Evolutionary conservation across 2,113 vertebrate species (phyloP), one percentile per base, ranked within the genome.

Genomic region (Crypturellus undulatus): DNA sequence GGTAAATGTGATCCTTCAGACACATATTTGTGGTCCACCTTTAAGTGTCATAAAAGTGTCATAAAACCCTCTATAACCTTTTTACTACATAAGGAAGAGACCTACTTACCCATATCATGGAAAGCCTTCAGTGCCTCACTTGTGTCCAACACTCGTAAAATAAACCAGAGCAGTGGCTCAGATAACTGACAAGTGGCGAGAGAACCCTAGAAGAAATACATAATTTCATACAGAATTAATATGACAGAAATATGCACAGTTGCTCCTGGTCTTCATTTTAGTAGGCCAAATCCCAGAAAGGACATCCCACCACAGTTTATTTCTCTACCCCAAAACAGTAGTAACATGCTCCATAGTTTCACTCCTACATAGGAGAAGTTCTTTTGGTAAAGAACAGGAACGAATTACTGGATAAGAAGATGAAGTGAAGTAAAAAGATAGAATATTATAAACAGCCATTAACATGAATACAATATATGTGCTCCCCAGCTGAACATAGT

Each of bases 181-280:
- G 99, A 99, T 86, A 99, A 98, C 97, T 99, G 99, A 93, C 99
- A 99, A 16, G 99, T 99, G 59, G 99, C 99, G 8, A 99, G 99
- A 82, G 99, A 99, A 21, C 99, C 99, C 99, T 99, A 80, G 65
- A 93, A 94, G 17, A 71, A 87, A 86, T 30, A 78, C 7, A 63
- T 0, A 14, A 10, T 79, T 93, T 77, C 36, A 77, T 3, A 63
- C 4, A 79, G 80, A 93, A 73, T 40, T 24, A 49, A 1, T 25
- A 42, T 8, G 58, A 70, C 6, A 93, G 24, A 78, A 89, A 76
- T 73, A 77, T 0, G 2, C 24, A 12, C 15, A 32, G 47, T 24
- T 45, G 12, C 26, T 51, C 43, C 63, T 21, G 28, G n/a, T 3
- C 34, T 64, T 7, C 12, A 4, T 75, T 65, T 54, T 9, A 86